Conservation (phyloP, 2,888 invertebrate species). For the Ornithoptera priamus region DNA sequence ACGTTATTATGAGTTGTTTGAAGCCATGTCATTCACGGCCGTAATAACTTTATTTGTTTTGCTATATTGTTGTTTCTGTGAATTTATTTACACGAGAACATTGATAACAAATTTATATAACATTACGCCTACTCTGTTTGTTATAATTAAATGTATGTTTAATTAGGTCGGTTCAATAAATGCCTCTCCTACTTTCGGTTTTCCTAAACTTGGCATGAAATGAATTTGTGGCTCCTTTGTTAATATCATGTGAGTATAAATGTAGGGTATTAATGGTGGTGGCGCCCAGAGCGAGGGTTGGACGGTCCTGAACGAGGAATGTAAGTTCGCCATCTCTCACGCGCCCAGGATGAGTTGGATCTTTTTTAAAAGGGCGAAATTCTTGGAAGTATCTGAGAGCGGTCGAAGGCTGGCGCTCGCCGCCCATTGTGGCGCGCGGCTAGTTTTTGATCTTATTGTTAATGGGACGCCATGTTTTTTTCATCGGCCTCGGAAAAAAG, state of each 20-base stretch:
- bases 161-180: background rate
- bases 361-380: conserved; percentile 74
- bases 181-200: too few species aligned
- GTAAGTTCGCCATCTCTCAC: conserved; percentile 67
- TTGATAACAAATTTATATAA: background rate
- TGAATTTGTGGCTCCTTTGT: background rate
- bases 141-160: background rate
- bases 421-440: conserved; percentile 75
- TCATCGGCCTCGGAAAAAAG: conserved; percentile 68
- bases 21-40: conserved; percentile 33
- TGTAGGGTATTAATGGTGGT: conserved; percentile 1
- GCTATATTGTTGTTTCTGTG: conserved; percentile 24
- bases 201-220: background rate
- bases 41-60: conserved; percentile 4
- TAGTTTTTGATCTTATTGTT: conserved; percentile 79
- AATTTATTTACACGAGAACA: background rate
- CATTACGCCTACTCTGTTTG: background rate
- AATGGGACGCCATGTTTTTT: conserved; percentile 79
- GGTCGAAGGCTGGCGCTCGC: conserved; percentile 75
- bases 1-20: conserved; percentile 36
- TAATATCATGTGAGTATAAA: background rate
- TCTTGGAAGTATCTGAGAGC: conserved; percentile 71
- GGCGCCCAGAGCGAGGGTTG: conserved; percentile 27
- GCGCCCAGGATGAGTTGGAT: conserved; percentile 74
- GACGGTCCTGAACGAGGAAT: conserved; percentile 52